phyloP scores from a whole-genome alignment of 2,113 vertebrate genomes.

The Notiomystis cincta region DNA sequence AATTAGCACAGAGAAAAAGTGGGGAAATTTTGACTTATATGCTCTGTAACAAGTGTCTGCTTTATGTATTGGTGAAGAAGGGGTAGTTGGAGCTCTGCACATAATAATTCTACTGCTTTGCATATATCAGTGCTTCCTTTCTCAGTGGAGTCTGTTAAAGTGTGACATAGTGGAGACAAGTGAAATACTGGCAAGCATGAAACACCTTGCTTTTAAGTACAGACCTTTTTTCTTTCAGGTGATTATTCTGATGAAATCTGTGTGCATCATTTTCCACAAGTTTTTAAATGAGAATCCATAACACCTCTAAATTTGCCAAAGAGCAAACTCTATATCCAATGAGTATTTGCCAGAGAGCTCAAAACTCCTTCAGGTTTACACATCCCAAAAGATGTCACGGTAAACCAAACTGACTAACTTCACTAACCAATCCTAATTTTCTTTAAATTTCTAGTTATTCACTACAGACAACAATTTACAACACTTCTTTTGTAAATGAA shows the following conservation, averaged over 20 bases:
- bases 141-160: background rate
- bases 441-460: background rate
- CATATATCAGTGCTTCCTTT: background rate
- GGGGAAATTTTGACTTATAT: background rate
- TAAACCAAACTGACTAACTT: background rate
- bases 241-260: background rate
- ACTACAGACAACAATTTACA: background rate
- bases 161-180: accelerated
- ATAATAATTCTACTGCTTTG: background rate
- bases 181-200: background rate
- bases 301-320: background rate
- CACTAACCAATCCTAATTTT: background rate
- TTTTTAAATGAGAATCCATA: background rate
- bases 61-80: background rate
- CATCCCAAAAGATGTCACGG: background rate
- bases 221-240: accelerated
- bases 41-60: accelerated
- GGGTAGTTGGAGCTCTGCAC: background rate
- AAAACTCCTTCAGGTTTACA: background rate
- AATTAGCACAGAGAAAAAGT: background rate
- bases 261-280: background rate
- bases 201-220: background rate
- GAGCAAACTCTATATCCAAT: background rate
- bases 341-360: background rate
- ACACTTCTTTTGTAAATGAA: background rate